These are phyloP conservation scores for Dasysyrphus albostriatus DNA, from an alignment of 2,888 invertebrate species.

Conservation along the genomic window DNA sequence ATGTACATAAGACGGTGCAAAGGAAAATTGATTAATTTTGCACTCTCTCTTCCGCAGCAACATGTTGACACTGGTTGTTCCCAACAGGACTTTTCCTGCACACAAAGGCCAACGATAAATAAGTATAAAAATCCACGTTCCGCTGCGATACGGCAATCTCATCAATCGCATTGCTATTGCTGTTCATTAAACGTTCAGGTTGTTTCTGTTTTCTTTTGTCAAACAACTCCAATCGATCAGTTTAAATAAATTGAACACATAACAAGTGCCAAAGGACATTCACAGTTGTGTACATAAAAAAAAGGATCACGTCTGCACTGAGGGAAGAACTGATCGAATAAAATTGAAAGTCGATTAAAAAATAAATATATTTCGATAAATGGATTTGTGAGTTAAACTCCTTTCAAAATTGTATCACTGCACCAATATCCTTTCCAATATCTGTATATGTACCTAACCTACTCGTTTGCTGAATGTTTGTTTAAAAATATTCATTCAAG, in stretches of 20 bases:
- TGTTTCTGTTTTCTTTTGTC: not conserved
- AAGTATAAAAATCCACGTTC: slow-evolving; percentile 5
- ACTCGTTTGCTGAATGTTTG: not conserved
- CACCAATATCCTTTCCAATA: slow-evolving; percentile 45
- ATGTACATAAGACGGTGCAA: slow-evolving; percentile 11
- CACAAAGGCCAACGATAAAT: slow-evolving; percentile 22
- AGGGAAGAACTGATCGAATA: slow-evolving; percentile 7
- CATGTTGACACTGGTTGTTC: slow-evolving; percentile 19
- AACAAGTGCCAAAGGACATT: slow-evolving; percentile 35
- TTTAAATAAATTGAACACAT: slow-evolving; percentile 55
- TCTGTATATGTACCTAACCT: too few species aligned
- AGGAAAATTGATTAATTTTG: slow-evolving; percentile 54
- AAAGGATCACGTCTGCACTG: slow-evolving; percentile 37
- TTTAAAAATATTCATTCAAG: slow-evolving; percentile 49
- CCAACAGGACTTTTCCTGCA: slow-evolving; percentile 1
- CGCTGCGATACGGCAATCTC: not conserved
- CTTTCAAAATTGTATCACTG: slow-evolving; percentile 42
- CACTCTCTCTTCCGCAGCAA: slow-evolving; percentile 5
- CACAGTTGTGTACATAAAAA: slow-evolving; percentile 2
- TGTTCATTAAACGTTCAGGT: slow-evolving; percentile 26
- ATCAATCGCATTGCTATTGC: slow-evolving; percentile 5
- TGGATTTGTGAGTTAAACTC: not conserved
- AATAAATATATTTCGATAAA: not conserved
- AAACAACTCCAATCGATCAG: slow-evolving; percentile 52
- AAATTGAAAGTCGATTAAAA: slow-evolving; percentile 22